Evolutionary conservation across 2,888 invertebrate genomes (phyloP).

Genomic region (Pteria penguin): DNA sequence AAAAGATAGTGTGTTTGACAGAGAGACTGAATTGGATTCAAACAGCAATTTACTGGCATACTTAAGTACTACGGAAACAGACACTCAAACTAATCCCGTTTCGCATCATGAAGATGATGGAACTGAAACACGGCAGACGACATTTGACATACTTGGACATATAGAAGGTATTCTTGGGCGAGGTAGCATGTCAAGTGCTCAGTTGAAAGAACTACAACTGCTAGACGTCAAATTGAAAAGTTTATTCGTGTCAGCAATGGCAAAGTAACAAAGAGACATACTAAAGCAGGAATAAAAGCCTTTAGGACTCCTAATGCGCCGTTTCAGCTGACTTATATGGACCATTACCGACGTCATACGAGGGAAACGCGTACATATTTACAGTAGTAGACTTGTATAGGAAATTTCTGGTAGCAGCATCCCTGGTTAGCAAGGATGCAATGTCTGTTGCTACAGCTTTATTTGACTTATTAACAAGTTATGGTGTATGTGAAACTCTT

Average conservation of each 20-base stretch:
- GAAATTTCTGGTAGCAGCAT: slow-evolving; percentile 5
- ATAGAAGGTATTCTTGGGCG: not conserved
- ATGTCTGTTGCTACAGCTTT: slow-evolving; percentile 12
- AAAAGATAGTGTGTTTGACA: not conserved
- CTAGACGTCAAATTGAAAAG: not conserved
- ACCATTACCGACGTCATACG: not conserved
- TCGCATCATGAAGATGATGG: not conserved
- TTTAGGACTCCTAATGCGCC: slow-evolving; percentile 1
- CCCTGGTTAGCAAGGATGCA: slow-evolving; percentile 18
- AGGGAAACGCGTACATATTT: slow-evolving; percentile 10
- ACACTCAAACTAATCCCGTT: not conserved
- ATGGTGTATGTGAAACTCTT: slow-evolving; percentile 24
- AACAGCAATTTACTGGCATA: not conserved
- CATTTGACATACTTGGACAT: not conserved
- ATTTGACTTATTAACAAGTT: not conserved
- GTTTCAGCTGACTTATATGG: slow-evolving; percentile 27
- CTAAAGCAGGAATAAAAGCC: slow-evolving; percentile 2
- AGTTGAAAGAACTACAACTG: not conserved
- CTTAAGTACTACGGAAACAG: not conserved
- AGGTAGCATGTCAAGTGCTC: not conserved
- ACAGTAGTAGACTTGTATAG: slow-evolving; percentile 16
- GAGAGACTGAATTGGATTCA: not conserved
- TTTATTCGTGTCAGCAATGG: slow-evolving; percentile 37
- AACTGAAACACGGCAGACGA: not conserved
- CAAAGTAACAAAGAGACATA: slow-evolving; percentile 18